Base-by-base conservation (phyloP, 1,140 invertebrate species). In the Rhynchophorus ferrugineus region DNA sequence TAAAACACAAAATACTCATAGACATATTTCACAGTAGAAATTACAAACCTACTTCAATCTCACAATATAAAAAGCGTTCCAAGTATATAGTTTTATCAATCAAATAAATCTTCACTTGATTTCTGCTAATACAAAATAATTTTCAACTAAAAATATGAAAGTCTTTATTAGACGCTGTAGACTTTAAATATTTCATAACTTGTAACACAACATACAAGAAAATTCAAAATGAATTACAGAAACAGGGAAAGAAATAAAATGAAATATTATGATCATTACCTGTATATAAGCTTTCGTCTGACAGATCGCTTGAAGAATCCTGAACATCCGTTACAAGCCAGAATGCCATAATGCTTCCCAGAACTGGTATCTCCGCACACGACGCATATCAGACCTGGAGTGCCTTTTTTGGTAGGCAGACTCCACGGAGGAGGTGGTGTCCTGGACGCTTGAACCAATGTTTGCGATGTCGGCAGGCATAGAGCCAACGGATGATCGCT, bases 291-390 rank as follows among this genome's bases (percentile, higher is more conserved):
- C 74, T 97, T 95, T 58, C 95, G 79, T 24, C 96, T 77, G 19
- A 99, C 96, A 58, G 91, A 95, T 56, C 96, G 73, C 67, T 99
- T 99, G 77, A 99, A 99, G 75, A 99, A 99, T 2, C 95, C 96
- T 39, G 90, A 95, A 75, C 96, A 99, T 0, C 96, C 96, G 64
- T 99, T 98, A 71, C 96, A 98, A 0, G 95, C 95, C n/a, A 98
- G 77, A 56, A 98, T 98, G 0, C 95, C 95, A 69, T 97, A 98
- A 71, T 98, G 95, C 68, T 98, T 98, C 0, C 95, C 95, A 3
- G 89, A 95, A 46, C 91, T 95, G 1, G 91, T 95, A 67, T 98
- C 95, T 0, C 94, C 94, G 65, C 95, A 98, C 1, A 98, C 95
- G 19, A 96, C 88, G 68, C 94, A 98, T 14, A 87, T 84, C 11